A percentile compares a stretch with the other conserved stretches of the same genome.
phyloP scores from a whole-genome alignment of 1,140 invertebrate genomes.

The Lamellibrachia luymesi region DNA sequence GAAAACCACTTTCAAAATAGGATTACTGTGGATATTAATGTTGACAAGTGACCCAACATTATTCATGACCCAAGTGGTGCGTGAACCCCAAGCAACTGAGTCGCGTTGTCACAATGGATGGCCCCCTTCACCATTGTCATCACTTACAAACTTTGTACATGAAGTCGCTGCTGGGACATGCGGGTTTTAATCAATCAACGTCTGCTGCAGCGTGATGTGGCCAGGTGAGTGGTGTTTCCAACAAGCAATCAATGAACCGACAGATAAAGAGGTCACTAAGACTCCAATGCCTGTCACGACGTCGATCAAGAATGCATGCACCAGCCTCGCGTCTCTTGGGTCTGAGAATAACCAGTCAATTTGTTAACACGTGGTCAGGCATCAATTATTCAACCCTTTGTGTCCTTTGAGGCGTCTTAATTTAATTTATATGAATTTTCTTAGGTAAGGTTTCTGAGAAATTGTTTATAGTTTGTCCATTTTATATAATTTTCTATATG shows the following conservation, averaged over 20 bases:
- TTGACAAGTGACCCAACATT: background rate
- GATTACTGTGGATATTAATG: no score
- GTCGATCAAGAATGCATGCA: background rate
- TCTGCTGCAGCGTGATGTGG: background rate
- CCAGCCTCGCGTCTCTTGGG: background rate
- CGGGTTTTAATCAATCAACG: background rate
- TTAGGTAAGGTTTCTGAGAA: background rate
- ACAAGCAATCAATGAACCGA: background rate
- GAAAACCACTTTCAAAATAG: background rate
- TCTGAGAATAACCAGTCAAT: background rate
- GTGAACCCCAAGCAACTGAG: background rate
- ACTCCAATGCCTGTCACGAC: background rate
- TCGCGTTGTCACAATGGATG: background rate
- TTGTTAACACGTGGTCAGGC: background rate
- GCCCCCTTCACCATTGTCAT: background rate
- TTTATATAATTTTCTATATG: background rate
- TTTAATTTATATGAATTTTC: background rate
- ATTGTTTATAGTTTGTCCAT: background rate
- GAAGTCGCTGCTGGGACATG: background rate
- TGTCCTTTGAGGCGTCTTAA: background rate
- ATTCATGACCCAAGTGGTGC: background rate
- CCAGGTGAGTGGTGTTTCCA: background rate
- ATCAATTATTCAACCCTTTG: background rate
- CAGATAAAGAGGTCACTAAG: background rate
- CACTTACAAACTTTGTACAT: background rate